Evolutionary conservation across 2,797 vertebrate species (phyloP).

Genomic region (Gobio occitaniae): DNA sequence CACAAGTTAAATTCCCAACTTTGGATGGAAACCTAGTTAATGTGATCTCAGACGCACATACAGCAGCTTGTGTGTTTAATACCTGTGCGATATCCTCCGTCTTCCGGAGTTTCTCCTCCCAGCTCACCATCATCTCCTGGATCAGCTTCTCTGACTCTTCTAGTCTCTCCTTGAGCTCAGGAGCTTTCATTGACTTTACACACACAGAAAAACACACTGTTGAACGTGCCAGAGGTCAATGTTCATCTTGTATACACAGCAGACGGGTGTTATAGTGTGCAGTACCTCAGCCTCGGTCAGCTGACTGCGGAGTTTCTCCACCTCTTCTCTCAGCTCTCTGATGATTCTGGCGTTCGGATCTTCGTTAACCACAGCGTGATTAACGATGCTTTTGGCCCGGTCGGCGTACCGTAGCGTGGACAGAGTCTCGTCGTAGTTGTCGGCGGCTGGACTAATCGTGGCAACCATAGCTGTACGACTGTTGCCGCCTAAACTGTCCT

Average conservation of each 20-base stretch:
- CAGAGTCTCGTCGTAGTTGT: slow-evolving; percentile 95
- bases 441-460: slow-evolving; percentile 92
- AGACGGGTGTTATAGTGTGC: background rate
- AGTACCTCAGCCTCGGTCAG: slow-evolving; percentile 87
- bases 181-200: slow-evolving; percentile 86
- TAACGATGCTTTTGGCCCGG: slow-evolving; percentile 87
- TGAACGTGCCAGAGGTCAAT: background rate
- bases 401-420: slow-evolving; percentile 90
- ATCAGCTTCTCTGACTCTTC: slow-evolving; percentile 89
- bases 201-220: background rate
- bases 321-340: slow-evolving; percentile 86
- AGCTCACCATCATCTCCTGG: slow-evolving; percentile 88
- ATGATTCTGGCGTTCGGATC: slow-evolving; percentile 88
- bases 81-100: slow-evolving; percentile 93
- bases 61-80: background rate
- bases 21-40: background rate
- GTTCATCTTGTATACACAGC: background rate
- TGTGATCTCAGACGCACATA: background rate
- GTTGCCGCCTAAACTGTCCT: slow-evolving; percentile 97
- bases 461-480: slow-evolving; percentile 98
- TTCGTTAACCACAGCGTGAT: slow-evolving; percentile 86
- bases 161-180: slow-evolving; percentile 88
- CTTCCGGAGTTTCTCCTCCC: slow-evolving; percentile 89
- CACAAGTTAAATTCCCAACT: too few relatives aligned
- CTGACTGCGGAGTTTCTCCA: slow-evolving; percentile 86